These are phyloP conservation scores for Drosophila anomelani DNA, from an alignment of 2,888 invertebrate species.

Conservation along the genomic window DNA sequence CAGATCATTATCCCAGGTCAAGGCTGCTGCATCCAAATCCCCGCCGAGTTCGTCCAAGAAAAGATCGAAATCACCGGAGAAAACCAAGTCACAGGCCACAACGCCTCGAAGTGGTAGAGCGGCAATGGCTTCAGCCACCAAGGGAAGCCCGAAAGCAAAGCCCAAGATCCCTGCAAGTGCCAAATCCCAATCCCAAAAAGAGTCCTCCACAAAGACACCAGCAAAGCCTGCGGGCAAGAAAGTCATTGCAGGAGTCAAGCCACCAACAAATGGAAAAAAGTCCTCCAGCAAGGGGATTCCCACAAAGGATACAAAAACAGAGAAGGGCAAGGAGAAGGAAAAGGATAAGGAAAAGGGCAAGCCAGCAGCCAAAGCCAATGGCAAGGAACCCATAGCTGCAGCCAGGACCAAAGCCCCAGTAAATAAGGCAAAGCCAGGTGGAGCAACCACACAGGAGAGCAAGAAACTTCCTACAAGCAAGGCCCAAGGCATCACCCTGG, in stretches of 20 bases:
- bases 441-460: constrained; percentile 6
- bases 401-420: constrained; percentile 20
- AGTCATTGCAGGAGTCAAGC: constrained; percentile 44
- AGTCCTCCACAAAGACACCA: constrained; percentile 52
- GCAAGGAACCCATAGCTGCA: constrained; percentile 29
- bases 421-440: constrained; percentile 34
- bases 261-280: constrained; percentile 46
- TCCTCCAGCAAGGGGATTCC: constrained; percentile 24
- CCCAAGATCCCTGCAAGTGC: constrained; percentile 79
- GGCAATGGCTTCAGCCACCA: constrained; percentile 72
- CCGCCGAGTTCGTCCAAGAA: constrained; percentile 33
- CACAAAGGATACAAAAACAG: neutral
- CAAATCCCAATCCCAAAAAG: constrained; percentile 79
- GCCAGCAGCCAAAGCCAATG: constrained; percentile 49
- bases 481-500: constrained; percentile 14
- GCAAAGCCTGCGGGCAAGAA: constrained; percentile 50
- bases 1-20: constrained; percentile 48
- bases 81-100: constrained; percentile 22
- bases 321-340: constrained; percentile 17
- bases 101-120: constrained; percentile 33
- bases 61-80: constrained; percentile 40
- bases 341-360: constrained; percentile 29
- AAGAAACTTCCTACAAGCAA: constrained; percentile 15
- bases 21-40: constrained; percentile 17
- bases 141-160: constrained; percentile 53